Conservation (phyloP, 35 echinoderm and acorn worm species). For the Strongylocentrotus purpuratus region DNA sequence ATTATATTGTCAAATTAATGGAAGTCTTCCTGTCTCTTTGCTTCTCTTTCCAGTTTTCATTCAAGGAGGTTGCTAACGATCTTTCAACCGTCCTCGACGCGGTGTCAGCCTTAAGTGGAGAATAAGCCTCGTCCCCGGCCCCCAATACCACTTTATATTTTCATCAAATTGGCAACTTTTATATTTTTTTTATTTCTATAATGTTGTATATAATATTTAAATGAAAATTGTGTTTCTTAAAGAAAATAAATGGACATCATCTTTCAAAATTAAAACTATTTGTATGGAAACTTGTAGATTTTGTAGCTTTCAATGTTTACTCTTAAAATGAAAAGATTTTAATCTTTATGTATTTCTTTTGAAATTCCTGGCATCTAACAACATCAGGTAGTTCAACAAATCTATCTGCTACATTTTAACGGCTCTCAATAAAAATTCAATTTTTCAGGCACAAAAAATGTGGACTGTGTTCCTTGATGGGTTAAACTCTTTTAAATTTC, state of each 20-base stretch:
- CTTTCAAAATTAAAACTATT: not conserved
- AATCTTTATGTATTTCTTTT: too few relatives aligned
- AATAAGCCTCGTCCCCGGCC: not conserved
- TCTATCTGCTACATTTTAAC: too few relatives aligned
- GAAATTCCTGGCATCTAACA: too few relatives aligned
- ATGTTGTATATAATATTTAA: not conserved
- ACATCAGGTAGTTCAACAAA: too few relatives aligned
- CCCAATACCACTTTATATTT: not conserved
- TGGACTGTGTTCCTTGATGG: too few relatives aligned
- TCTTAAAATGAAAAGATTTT: not conserved
- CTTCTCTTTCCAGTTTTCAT: conserved; percentile 48
- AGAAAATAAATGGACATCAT: not conserved
- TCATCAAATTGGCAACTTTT: not conserved
- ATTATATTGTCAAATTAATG: not conserved
- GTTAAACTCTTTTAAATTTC: too few relatives aligned
- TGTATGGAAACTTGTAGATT: not conserved
- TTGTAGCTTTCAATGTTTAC: too few relatives aligned
- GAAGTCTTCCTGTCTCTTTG: not conserved
- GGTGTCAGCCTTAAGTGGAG: conserved; percentile 48
- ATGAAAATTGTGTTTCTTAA: not conserved
- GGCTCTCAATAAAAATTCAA: too few relatives aligned
- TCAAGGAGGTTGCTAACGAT: conserved; percentile 59
- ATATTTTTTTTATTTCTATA: not conserved
- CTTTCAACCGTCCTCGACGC: conserved; percentile 25
- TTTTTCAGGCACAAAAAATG: too few relatives aligned